Evolutionary conservation across 2,888 invertebrate species (phyloP).

Genomic region (Synergus itoensis): DNA sequence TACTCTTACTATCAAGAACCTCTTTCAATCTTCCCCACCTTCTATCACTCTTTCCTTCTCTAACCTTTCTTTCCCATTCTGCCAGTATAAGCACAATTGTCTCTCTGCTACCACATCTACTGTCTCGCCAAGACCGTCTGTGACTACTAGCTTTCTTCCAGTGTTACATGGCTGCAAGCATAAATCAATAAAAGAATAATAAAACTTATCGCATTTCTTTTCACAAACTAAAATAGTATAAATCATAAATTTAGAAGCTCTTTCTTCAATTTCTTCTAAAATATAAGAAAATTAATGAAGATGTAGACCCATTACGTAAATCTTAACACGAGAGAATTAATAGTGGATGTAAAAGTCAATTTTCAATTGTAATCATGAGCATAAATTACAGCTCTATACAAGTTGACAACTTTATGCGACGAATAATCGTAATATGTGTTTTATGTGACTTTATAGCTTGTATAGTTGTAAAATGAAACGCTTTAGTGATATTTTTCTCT

Average conservation of each 20-base stretch:
- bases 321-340: not conserved
- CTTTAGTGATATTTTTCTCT: not conserved
- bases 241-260: too few relatives aligned
- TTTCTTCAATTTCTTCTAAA: not conserved
- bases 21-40: conserved; percentile 11
- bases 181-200: too few relatives aligned
- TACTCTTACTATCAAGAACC: conserved; percentile 24
- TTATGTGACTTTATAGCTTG: conserved; percentile 12
- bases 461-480: not conserved
- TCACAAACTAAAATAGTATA: too few relatives aligned
- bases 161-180: not conserved
- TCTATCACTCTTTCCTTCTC: not conserved
- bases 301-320: not conserved
- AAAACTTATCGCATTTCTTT: too few relatives aligned
- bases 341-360: not conserved
- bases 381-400: conserved; percentile 6
- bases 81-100: not conserved
- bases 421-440: conserved; percentile 12
- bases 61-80: not conserved
- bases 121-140: not conserved
- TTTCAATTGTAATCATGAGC: not conserved
- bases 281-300: not conserved
- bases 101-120: not conserved
- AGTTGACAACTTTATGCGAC: not conserved
- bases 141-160: not conserved